A percentile compares a stretch with the other conserved stretches of the same genome.
Conservation (phyloP, 1,140 invertebrate species). For the Tenebrio molitor region DNA sequence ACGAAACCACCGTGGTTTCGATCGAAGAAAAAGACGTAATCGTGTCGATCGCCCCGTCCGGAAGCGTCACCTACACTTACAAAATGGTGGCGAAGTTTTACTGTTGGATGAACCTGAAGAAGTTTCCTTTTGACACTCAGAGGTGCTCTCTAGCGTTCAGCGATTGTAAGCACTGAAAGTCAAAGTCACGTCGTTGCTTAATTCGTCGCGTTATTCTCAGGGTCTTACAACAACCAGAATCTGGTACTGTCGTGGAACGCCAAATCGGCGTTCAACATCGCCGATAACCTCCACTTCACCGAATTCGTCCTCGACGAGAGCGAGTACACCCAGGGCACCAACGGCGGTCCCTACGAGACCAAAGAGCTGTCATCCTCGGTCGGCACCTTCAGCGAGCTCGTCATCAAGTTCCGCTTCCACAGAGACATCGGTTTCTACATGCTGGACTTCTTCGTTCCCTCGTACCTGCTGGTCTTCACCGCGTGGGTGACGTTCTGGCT, state of each 20-base stretch:
- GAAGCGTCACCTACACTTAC: slow-evolving; percentile 81
- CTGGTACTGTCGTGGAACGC: slow-evolving; percentile 82
- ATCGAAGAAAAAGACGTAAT: slow-evolving; percentile 83
- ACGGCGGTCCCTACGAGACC: slow-evolving; percentile 69
- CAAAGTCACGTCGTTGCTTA: not conserved
- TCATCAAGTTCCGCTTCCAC: slow-evolving; percentile 82
- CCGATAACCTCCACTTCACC: slow-evolving; percentile 83
- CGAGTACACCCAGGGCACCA: slow-evolving; percentile 79
- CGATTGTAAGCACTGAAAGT: slow-evolving; percentile 77
- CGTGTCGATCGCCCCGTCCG: slow-evolving; percentile 81
- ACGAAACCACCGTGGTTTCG: slow-evolving; percentile 82
- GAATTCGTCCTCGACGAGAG: slow-evolving; percentile 82
- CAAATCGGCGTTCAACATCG: slow-evolving; percentile 80
- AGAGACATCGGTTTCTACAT: slow-evolving; percentile 90
- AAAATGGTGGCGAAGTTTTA: slow-evolving; percentile 83
- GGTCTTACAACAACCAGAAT: slow-evolving; percentile 85
- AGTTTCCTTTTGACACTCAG: slow-evolving; percentile 89
- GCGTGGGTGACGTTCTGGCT: slow-evolving; percentile 95
- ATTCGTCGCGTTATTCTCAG: too few relatives aligned
- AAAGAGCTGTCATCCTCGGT: slow-evolving; percentile 75
- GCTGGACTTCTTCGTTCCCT: slow-evolving; percentile 92
- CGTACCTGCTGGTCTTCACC: slow-evolving; percentile 88
- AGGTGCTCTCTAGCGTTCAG: slow-evolving; percentile 83
- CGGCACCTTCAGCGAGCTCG: slow-evolving; percentile 85
- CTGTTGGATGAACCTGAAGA: slow-evolving; percentile 86